Base-by-base conservation (phyloP, 2,113 vertebrate genomes). In the Bubalus kerabau region DNA sequence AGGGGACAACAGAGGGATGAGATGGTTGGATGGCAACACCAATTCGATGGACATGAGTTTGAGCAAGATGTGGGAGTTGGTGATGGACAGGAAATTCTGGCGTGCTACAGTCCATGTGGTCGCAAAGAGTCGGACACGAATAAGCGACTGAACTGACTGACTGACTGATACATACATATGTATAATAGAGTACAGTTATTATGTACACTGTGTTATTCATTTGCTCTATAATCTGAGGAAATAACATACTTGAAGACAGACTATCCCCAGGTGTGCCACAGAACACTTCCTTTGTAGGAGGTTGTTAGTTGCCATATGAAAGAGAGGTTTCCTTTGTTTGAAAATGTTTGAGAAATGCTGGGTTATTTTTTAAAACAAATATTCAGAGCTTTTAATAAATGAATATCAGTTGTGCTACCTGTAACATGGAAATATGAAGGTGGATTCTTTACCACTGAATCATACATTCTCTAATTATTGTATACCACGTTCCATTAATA, bases 321-420 rank as follows among this genome's bases (percentile, higher is more conserved):
- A 54, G 19, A 54, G 15, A 94, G 26, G 19, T 64, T 81, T 88
- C 48, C 28, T 67, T 67, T 54, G 48, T 36, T 71, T 71, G 46
- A 80, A 54, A 50, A 80, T 9, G 26, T 64, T 67, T 94, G 26
- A 15, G 5, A 82, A 57, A 46, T 67, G 7, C 16, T 88, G 36
- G 28, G 7, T 67, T 67, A 81, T 56, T 32, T 67, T 67, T 94
- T 26, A 7, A 82, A 88, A 80, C n/a, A 80, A 36, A 80, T 11
- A 62, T 62, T 87, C 57, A 64, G 46, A 94, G 26, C 21, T 64
- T 94, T 87, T 62, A 54, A 19, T 64, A 94, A 19, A 48, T 24
- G 48, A n/a, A 7, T 52, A 82, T 82, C 30, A 52, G 19, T n/a
- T 82, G 19, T 82, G 17, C 48, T 2, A 4, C 26, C 17, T 62